Conservation (phyloP, 2,113 vertebrate genomes). For the Coptodon bakossiorum region DNA sequence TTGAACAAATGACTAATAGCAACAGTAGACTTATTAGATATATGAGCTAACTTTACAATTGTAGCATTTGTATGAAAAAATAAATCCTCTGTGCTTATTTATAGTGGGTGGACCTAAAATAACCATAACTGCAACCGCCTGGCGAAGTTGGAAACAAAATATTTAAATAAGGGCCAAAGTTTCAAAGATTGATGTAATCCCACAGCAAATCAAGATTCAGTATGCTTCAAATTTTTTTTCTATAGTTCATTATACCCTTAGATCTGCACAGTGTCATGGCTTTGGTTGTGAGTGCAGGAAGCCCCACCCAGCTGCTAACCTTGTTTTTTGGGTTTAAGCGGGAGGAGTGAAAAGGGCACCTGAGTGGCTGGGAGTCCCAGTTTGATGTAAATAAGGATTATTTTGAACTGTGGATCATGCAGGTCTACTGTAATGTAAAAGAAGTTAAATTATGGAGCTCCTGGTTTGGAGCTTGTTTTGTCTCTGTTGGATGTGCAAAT, state of each 20-base stretch:
- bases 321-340: not conserved
- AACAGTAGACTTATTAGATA: not conserved
- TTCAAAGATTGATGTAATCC: not conserved
- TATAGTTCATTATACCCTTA: not conserved
- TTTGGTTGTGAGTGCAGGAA: not conserved
- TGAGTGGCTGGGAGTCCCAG: not conserved
- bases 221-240: not conserved
- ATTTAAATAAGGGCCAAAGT: not conserved
- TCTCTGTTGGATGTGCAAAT: not conserved
- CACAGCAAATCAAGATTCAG: not conserved
- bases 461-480: not conserved
- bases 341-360: not conserved
- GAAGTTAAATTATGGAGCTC: not conserved
- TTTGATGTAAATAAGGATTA: not conserved
- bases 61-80: not conserved
- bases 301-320: not conserved
- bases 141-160: not conserved
- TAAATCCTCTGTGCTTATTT: not conserved
- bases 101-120: not conserved
- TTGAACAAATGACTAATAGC: not conserved
- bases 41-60: not conserved
- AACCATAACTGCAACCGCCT: not conserved
- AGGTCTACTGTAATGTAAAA: not conserved
- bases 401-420: not conserved
- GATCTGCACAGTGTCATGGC: too few relatives aligned